Evolutionary conservation across 2,113 vertebrate species (phyloP).

Genomic region (Dryoscopus gambensis): DNA sequence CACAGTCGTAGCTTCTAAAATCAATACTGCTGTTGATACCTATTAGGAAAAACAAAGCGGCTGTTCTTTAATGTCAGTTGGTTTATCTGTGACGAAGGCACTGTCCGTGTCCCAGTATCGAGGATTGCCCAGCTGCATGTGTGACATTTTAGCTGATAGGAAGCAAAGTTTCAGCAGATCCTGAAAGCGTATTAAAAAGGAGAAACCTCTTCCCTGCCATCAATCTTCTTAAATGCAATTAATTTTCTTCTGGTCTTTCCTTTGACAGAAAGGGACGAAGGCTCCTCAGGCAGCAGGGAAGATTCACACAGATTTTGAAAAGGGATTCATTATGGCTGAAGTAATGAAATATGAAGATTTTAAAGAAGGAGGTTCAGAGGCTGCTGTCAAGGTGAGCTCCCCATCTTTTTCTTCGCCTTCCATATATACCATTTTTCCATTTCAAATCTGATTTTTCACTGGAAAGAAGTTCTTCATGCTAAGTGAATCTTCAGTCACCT

Average conservation of each 20-base stretch:
- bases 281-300: constrained; percentile 93
- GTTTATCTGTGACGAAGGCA: constrained; percentile 75
- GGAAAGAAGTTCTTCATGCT: constrained; percentile 71
- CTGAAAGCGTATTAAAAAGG: constrained; percentile 68
- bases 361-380: constrained; percentile 92
- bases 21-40: constrained; percentile 81
- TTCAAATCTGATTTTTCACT: constrained; percentile 51
- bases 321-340: constrained; percentile 96
- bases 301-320: constrained; percentile 91
- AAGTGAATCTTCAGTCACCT: constrained; percentile 67
- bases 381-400: constrained; percentile 87
- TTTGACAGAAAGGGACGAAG: constrained; percentile 90
- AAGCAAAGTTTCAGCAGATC: constrained; percentile 68
- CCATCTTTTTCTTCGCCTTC: not conserved
- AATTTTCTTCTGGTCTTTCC: constrained; percentile 77
- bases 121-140: constrained; percentile 37
- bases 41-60: constrained; percentile 72
- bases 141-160: constrained; percentile 37
- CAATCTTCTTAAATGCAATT: constrained; percentile 86
- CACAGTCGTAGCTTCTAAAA: constrained; percentile 81
- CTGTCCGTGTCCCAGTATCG: constrained; percentile 65
- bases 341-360: constrained; percentile 98
- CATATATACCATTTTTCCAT: constrained; percentile 13
- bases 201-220: constrained; percentile 74
- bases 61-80: constrained; percentile 61